These are phyloP conservation scores for Buphagus erythrorhynchus DNA, from an alignment of 2,797 vertebrate genomes.

Conservation along the genomic window DNA sequence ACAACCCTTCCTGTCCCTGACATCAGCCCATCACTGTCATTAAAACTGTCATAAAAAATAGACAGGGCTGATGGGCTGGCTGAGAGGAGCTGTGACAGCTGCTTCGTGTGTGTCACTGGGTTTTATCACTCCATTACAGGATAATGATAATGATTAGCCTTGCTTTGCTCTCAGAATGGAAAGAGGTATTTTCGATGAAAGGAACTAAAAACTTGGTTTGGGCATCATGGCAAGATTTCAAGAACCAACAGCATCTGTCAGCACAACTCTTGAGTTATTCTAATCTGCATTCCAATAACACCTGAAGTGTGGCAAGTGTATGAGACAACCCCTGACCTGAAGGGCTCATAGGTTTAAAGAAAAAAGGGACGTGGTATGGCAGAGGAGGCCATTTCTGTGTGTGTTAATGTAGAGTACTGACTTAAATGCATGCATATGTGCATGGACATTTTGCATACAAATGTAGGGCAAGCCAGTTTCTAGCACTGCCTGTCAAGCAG, in stretches of 20 bases:
- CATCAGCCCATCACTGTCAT: not conserved
- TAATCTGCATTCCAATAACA: not conserved
- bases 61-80: not conserved
- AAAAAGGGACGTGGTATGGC: not conserved
- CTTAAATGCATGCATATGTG: not conserved
- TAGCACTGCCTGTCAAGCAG: not conserved
- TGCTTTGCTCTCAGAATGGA: constrained; percentile 23
- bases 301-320: not conserved
- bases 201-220: constrained; percentile 2
- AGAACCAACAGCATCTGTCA: not conserved
- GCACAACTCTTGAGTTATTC: not conserved
- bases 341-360: not conserved
- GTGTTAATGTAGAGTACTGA: not conserved
- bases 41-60: not conserved
- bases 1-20: not conserved
- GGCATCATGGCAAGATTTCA: not conserved
- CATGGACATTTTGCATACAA: not conserved
- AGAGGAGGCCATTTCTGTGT: not conserved
- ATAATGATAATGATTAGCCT: constrained; percentile 58
- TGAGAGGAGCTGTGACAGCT: constrained; percentile 50
- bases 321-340: not conserved
- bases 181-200: constrained; percentile 27
- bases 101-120: constrained; percentile 16
- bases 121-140: constrained; percentile 46
- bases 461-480: not conserved